phyloP scores from a whole-genome alignment of 2,888 invertebrate genomes.

The Drosophila kanekoi region DNA sequence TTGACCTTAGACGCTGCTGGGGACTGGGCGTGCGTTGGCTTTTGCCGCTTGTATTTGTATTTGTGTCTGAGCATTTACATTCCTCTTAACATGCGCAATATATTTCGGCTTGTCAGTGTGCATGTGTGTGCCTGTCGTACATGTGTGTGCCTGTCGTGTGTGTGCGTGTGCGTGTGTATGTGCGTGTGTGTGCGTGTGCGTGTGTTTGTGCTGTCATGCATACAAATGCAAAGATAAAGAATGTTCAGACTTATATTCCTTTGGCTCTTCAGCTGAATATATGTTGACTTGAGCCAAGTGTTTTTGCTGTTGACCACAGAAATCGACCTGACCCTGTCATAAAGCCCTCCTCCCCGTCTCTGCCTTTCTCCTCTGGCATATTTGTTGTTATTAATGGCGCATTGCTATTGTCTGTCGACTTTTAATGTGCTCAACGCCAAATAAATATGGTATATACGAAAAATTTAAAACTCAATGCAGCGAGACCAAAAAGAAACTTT shows the following conservation, averaged over 20 bases:
- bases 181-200: constrained; percentile 15
- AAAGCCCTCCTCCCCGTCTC: constrained; percentile 44
- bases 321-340: constrained; percentile 69
- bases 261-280: constrained; percentile 30
- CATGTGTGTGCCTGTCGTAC: constrained; percentile 17
- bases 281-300: constrained; percentile 9
- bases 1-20: constrained; percentile 62
- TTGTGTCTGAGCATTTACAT: constrained; percentile 67
- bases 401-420: constrained; percentile 48
- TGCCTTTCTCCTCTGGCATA: constrained; percentile 22
- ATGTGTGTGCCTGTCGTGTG: too few species aligned
- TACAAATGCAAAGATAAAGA: constrained; percentile 74
- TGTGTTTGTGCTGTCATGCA: constrained; percentile 60
- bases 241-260: constrained; percentile 31
- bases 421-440: constrained; percentile 43
- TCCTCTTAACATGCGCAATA: constrained; percentile 73
- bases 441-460: constrained; percentile 22
- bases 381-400: constrained; percentile 55
- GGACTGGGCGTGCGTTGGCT: constrained; percentile 45
- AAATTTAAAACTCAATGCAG: constrained; percentile 70
- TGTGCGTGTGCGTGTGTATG: constrained; percentile 19
- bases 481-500: constrained; percentile 44
- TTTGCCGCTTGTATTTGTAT: constrained; percentile 26
- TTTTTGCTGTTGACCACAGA: constrained; percentile 47
- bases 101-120: constrained; percentile 59